A percentile compares a stretch with the other conserved stretches of the same genome.
phyloP scores from a whole-genome alignment of 1,140 invertebrate genomes.

The Parapsyche elsis region DNA sequence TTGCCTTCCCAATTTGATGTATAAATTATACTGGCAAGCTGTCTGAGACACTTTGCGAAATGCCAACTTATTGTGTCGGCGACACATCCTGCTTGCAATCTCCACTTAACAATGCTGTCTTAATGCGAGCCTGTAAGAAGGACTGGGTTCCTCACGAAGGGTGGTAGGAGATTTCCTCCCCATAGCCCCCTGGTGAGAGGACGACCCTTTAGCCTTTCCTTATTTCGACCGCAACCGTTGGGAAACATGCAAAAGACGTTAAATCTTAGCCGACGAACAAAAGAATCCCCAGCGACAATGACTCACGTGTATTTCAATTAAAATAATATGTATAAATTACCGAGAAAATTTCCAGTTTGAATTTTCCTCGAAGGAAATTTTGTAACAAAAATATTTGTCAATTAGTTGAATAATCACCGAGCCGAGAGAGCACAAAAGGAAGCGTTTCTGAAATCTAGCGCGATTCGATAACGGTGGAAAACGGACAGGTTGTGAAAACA shows the following conservation, averaged over 20 bases:
- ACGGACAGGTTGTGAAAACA: background rate
- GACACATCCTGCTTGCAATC: background rate
- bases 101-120: background rate
- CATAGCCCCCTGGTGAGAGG: no score
- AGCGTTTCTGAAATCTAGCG: background rate
- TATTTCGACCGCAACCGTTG: no score
- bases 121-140: background rate
- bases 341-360: no score
- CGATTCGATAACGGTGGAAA: background rate
- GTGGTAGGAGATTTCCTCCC: no score
- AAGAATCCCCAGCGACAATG: no score
- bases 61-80: background rate
- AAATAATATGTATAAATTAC: no score
- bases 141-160: background rate
- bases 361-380: background rate
- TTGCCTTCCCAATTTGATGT: background rate
- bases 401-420: background rate
- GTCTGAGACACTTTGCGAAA: background rate
- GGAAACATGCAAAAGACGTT: no score
- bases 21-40: background rate
- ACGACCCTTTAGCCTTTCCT: no score
- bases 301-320: no score
- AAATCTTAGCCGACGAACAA: no score
- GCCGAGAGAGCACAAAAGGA: background rate
- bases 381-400: background rate